phyloP scores from a whole-genome alignment of 1,140 invertebrate species.

The Bilobella aurantiaca region DNA sequence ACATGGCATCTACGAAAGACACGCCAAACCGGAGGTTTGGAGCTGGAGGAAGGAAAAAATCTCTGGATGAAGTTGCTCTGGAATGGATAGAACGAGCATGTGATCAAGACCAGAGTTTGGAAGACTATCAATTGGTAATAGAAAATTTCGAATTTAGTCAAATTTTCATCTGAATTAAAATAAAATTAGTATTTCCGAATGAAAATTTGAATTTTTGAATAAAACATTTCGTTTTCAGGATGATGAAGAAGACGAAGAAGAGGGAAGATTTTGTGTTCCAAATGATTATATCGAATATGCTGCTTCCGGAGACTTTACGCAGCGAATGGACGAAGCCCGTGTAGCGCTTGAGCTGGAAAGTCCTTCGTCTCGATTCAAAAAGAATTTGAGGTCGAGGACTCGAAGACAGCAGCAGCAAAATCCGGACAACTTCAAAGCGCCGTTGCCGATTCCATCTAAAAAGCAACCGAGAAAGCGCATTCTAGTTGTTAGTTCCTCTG shows the following conservation, averaged over 20 bases:
- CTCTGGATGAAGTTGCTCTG: not conserved
- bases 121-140: too few relatives aligned
- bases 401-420: not conserved
- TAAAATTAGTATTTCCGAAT: too few relatives aligned
- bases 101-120: too few relatives aligned
- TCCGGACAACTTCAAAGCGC: too few relatives aligned
- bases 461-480: not conserved
- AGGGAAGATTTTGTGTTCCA: constrained; percentile 28
- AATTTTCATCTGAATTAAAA: too few relatives aligned
- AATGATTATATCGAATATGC: constrained; percentile 24
- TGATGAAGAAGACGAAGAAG: too few relatives aligned
- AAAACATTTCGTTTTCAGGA: too few relatives aligned
- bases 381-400: constrained; percentile 1
- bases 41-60: not conserved
- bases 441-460: too few relatives aligned
- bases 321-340: constrained; percentile 26
- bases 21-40: not conserved
- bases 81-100: not conserved
- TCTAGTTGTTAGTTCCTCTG: not conserved
- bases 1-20: constrained; percentile 21
- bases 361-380: not conserved
- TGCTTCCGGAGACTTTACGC: constrained; percentile 30
- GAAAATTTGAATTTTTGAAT: too few relatives aligned
- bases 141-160: too few relatives aligned
- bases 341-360: not conserved